Evolutionary conservation across 2,888 invertebrate species (phyloP).

Genomic region (Macrophya annulata): DNA sequence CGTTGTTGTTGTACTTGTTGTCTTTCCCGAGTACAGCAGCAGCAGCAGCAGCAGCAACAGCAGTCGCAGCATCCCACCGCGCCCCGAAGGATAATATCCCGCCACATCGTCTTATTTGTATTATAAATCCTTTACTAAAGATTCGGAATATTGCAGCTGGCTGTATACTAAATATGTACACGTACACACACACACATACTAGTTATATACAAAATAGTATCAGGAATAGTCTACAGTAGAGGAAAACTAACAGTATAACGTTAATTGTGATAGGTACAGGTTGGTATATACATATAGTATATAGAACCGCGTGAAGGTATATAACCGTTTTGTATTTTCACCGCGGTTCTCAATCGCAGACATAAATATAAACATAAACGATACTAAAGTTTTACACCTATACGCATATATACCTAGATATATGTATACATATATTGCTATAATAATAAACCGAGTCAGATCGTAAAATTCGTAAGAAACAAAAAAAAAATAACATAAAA

Average conservation of each 20-base stretch:
- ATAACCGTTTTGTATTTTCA: neutral
- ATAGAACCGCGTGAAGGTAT: neutral
- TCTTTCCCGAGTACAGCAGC: neutral
- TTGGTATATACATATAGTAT: too few relatives aligned
- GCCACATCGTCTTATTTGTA: neutral
- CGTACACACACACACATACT: neutral
- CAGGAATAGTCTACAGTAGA: neutral
- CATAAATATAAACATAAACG: neutral
- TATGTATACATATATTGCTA: too few relatives aligned
- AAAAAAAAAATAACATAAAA: neutral
- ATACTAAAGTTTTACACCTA: neutral
- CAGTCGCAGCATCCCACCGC: too few relatives aligned
- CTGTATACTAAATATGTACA: neutral
- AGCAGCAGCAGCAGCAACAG: too few relatives aligned
- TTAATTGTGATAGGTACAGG: neutral
- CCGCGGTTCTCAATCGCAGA: constrained; percentile 2
- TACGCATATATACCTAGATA: neutral
- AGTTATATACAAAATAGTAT: too few relatives aligned
- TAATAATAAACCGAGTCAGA: too few relatives aligned
- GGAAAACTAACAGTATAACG: constrained; percentile 13
- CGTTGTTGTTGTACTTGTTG: neutral
- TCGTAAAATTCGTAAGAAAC: neutral
- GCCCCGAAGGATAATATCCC: neutral
- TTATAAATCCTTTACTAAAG: neutral
- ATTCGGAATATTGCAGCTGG: neutral